Evolutionary conservation across 2,797 vertebrate species (phyloP), one percentile per base, ranked within the genome.

Genomic region (Acanthurus tractus): DNA sequence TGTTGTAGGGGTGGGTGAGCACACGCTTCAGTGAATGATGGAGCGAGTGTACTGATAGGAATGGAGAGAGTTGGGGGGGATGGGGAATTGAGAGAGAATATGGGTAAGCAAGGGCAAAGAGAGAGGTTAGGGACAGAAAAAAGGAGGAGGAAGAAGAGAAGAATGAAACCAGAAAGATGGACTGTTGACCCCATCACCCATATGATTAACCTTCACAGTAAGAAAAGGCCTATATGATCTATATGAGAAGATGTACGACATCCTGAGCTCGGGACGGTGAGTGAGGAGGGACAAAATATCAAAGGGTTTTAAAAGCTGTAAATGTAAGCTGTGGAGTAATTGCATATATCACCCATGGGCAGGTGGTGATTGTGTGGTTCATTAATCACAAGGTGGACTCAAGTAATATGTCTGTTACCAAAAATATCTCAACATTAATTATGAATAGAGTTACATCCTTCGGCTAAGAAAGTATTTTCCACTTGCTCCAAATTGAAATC

Each of bases 201-300:
- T 82, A 74, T 84, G 68, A 90, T 91, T 92, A 89, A 93, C 89
- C 91, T 93, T 91, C 76, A 81, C 72, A 76, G 85, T 67, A 75
- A 68, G 42, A 73, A 46, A 56, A 48, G 85, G 70, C 75, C 87
- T 67, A 73, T 20, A 73, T 34, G 50, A 70, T 63, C 48, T 1
- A 52, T 53, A 29, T 20, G 4, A 6, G 20, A 69, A 76, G 78
- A 63, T 6, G 0, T 4, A 10, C 45, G 56, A 4, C 20, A 63
- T 20, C 49, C 72, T 45, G 69, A 65, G 56, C 56, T 74, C 23
- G 11, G 13, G 18, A 20, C 13, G 13, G 18, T 3, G 36, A 14
- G 57, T 2, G 42, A 63, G 40, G 34, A 38, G 5, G 14, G 8
- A 56, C n/a, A 6, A 77, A 66, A 81, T 76, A 78, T 45, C 77